Percentiles rank a stretch among this genome's conserved stretches.
Conservation (phyloP, 2,888 invertebrate species). For the Drosophila anomelani region DNA sequence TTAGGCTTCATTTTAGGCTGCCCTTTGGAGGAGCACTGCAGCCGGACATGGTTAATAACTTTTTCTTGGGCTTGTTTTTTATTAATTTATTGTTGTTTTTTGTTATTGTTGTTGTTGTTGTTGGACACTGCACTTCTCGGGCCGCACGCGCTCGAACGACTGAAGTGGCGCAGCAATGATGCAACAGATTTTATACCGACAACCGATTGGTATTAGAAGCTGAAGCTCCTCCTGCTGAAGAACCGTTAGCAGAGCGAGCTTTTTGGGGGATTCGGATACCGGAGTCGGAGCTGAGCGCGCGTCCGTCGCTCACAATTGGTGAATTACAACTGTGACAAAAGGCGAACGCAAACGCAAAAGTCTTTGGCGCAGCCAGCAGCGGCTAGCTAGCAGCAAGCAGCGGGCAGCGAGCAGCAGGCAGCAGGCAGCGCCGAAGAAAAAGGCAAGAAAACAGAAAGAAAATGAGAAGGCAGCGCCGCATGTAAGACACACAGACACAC, state of each 20-base stretch:
- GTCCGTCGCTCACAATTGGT: conserved; percentile 83
- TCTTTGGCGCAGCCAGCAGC: conserved; percentile 70
- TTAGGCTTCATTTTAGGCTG: conserved; percentile 32
- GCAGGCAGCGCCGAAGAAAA: conserved; percentile 44
- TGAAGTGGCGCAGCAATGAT: conserved; percentile 85
- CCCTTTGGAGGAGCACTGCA: conserved; percentile 19
- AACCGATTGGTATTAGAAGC: conserved; percentile 65
- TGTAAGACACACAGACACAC: conserved; percentile 48
- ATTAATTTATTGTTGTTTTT: conserved; percentile 23
- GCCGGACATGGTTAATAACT: conserved; percentile 14
- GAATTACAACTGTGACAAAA: conserved; percentile 83
- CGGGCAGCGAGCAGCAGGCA: conserved; percentile 53
- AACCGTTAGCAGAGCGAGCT: conserved; percentile 69
- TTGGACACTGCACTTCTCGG: conserved; percentile 50
- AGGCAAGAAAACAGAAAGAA: conserved; percentile 26
- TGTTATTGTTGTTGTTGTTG: conserved; percentile 31
- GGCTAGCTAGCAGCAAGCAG: conserved; percentile 35
- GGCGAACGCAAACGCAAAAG: conserved; percentile 67
- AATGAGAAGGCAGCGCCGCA: conserved; percentile 35
- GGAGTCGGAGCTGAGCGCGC: conserved; percentile 50
- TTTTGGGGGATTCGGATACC: conserved; percentile 21
- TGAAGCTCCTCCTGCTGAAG: conserved; percentile 69
- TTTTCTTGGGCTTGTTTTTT: conserved; percentile 15
- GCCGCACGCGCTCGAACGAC: conserved; percentile 83
- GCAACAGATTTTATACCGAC: conserved; percentile 85